phyloP scores from a whole-genome alignment of 2,113 vertebrate genomes.

The Otolemur garnettii region DNA sequence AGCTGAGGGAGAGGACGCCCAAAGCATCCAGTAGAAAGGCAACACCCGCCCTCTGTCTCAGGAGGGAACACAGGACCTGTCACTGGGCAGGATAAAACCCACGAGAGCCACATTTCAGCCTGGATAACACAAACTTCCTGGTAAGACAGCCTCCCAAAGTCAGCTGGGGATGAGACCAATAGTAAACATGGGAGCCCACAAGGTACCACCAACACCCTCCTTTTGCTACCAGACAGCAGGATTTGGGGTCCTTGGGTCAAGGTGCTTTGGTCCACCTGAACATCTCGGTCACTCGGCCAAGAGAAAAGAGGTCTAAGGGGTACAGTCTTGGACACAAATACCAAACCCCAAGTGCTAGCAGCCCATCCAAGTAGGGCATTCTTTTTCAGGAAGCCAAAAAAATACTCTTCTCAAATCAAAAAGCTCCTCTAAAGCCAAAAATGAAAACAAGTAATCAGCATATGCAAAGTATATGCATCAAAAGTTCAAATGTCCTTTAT shows the following conservation, averaged over 20 bases:
- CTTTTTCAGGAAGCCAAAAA: neutral
- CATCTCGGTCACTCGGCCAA: neutral
- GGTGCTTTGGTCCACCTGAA: neutral
- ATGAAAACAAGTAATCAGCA: conserved; percentile 44
- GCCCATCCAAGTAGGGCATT: neutral
- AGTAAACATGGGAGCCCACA: accelerated
- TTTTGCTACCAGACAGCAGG: neutral
- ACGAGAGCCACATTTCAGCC: neutral
- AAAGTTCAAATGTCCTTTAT: conserved; percentile 40
- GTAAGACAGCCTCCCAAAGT: neutral
- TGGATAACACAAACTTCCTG: neutral
- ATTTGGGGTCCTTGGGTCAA: neutral
- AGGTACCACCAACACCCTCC: neutral
- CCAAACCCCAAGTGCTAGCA: neutral
- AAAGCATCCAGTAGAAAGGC: neutral
- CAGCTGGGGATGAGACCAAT: too few relatives aligned
- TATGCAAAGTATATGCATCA: neutral
- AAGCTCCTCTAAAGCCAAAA: conserved; percentile 33
- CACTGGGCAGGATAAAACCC: neutral
- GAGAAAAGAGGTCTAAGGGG: neutral
- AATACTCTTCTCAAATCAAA: neutral
- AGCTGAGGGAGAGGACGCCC: accelerated
- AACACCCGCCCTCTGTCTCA: neutral
- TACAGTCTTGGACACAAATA: too few relatives aligned
- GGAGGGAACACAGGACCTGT: neutral